Percentiles rank a stretch among this genome's conserved stretches.
Conservation (phyloP, 2,113 vertebrate genomes). For the Chaetodon trifascialis region DNA sequence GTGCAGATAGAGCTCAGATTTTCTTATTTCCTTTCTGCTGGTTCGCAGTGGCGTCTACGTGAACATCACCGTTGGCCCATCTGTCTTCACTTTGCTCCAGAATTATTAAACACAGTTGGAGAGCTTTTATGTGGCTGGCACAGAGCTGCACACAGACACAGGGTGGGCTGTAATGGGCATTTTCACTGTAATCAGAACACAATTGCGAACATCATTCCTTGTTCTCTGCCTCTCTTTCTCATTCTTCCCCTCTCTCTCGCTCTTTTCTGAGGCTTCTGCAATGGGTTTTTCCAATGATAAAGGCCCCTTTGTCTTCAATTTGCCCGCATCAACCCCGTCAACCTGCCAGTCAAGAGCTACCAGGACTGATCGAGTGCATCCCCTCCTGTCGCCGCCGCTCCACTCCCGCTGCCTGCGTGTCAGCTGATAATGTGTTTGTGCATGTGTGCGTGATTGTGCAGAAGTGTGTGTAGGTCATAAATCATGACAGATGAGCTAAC, state of each 20-base stretch:
- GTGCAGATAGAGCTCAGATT: constrained; percentile 30
- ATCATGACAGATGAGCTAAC: constrained; percentile 60
- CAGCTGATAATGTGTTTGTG: constrained; percentile 50
- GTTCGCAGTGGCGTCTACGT: constrained; percentile 41
- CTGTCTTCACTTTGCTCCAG: constrained; percentile 67
- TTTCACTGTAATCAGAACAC: constrained; percentile 61
- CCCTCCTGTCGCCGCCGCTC: constrained; percentile 16
- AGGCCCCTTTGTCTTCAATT: constrained; percentile 60
- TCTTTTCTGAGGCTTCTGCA: constrained; percentile 19
- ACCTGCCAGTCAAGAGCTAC: constrained; percentile 50
- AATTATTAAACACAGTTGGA: constrained; percentile 68
- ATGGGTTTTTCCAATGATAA: constrained; percentile 57
- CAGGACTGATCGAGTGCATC: constrained; percentile 51
- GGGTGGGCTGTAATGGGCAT: constrained; percentile 64
- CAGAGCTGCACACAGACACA: constrained; percentile 48
- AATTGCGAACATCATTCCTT: constrained; percentile 60
- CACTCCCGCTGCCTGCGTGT: constrained; percentile 27
- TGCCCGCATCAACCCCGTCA: constrained; percentile 47
- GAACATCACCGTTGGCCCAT: constrained; percentile 62
- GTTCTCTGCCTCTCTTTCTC: constrained; percentile 4
- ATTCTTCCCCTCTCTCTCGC: constrained; percentile 10
- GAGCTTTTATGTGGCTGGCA: constrained; percentile 64
- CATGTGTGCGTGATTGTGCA: constrained; percentile 13
- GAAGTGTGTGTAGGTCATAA: constrained; percentile 43
- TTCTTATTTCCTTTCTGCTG: constrained; percentile 49